Percentiles rank a stretch among this genome's conserved stretches.
These are phyloP conservation scores for Leucosticte australis DNA, from an alignment of 2,113 vertebrate species.

Conservation along the genomic window DNA sequence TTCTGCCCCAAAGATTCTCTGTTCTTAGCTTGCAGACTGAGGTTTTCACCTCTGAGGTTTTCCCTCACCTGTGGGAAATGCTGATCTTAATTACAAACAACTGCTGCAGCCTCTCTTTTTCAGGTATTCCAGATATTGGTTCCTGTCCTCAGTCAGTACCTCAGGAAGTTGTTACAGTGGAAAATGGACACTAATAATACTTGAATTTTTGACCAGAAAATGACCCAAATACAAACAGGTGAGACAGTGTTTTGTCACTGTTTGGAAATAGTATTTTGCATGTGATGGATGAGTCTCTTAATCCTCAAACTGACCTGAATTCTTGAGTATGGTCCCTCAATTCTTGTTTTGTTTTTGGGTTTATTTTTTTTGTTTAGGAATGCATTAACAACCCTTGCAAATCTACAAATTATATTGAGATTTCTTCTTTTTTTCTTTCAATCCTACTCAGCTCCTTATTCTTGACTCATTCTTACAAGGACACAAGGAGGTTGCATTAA, in stretches of 20 bases:
- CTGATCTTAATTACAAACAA: neutral
- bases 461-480: neutral
- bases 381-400: neutral
- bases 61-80: neutral
- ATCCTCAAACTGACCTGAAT: neutral
- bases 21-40: neutral
- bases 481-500: neutral
- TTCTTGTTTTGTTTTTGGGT: neutral
- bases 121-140: neutral
- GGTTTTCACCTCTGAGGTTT: neutral
- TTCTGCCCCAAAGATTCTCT: neutral
- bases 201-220: neutral
- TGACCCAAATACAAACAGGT: neutral
- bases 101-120: neutral
- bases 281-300: neutral
- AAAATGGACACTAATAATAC: neutral
- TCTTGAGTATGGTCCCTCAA: neutral
- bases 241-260: neutral
- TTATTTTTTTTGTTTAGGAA: neutral
- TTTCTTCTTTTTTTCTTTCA: neutral
- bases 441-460: neutral
- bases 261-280: neutral
- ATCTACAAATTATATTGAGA: neutral
- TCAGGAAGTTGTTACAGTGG: neutral
- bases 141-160: neutral